phyloP scores from a whole-genome alignment of 2,888 invertebrate species.

The Phortica magna region DNA sequence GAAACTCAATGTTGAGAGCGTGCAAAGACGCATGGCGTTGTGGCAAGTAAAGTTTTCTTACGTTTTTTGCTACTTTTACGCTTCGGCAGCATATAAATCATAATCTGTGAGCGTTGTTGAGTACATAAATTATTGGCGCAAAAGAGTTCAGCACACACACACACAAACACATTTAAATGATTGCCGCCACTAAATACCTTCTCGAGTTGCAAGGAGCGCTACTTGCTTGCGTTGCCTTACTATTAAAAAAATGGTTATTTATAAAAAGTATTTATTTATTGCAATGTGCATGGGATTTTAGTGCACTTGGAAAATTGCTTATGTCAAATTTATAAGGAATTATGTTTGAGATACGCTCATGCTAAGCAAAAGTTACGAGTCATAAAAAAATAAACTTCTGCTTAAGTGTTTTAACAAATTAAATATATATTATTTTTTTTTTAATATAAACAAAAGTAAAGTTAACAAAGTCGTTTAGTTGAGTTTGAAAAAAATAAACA shows the following conservation, averaged over 20 bases:
- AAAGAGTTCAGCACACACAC: constrained; percentile 65
- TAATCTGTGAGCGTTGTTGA: constrained; percentile 59
- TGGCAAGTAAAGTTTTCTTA: too few relatives aligned
- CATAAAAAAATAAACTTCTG: too few relatives aligned
- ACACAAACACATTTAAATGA: constrained; percentile 45
- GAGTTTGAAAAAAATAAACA: too few relatives aligned
- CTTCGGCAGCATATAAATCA: constrained; percentile 60
- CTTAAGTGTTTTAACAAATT: too few relatives aligned
- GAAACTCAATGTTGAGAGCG: neutral
- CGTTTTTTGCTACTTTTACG: constrained; percentile 37
- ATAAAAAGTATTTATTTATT: too few relatives aligned
- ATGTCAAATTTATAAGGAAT: constrained; percentile 20
- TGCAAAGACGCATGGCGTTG: constrained; percentile 29
- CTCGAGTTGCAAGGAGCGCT: constrained; percentile 50
- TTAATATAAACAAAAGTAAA: too few relatives aligned
- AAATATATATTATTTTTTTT: too few relatives aligned
- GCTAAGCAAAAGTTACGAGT: too few relatives aligned
- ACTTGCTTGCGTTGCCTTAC: neutral
- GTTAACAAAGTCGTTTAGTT: too few relatives aligned
- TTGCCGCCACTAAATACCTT: constrained; percentile 64
- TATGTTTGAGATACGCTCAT: neutral
- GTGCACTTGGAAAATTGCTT: constrained; percentile 15
- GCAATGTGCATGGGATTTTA: neutral
- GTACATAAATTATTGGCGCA: constrained; percentile 71
- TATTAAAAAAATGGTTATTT: too few relatives aligned